phyloP scores from a whole-genome alignment of 2,797 vertebrate genomes.

The Petrocephalus sullivani region DNA sequence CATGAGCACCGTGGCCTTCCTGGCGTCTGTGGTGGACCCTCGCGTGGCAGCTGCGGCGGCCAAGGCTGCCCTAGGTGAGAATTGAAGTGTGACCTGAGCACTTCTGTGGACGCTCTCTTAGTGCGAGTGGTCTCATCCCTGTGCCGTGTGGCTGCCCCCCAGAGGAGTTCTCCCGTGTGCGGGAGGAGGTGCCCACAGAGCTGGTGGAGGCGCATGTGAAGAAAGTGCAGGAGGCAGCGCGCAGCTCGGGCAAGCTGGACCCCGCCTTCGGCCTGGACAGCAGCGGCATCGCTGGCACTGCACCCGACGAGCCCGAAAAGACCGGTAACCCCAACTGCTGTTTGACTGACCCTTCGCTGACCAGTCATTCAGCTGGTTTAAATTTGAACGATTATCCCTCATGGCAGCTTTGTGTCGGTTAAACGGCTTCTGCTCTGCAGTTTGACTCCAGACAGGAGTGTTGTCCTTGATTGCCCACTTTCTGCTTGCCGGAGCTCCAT shows the following conservation, averaged over 20 bases:
- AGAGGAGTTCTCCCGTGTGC: slow-evolving; percentile 97
- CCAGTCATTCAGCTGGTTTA: neutral
- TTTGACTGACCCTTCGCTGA: neutral
- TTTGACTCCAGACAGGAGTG: neutral
- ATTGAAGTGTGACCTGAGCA: neutral
- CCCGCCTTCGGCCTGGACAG: slow-evolving; percentile 85
- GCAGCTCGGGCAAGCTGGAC: slow-evolving; percentile 87
- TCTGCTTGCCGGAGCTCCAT: neutral
- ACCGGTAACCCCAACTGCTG: slow-evolving; percentile 55
- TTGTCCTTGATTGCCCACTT: neutral
- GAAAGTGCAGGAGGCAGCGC: slow-evolving; percentile 90
- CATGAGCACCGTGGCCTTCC: slow-evolving; percentile 95
- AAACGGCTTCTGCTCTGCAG: neutral
- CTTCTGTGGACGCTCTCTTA: neutral
- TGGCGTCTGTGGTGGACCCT: slow-evolving; percentile 93
- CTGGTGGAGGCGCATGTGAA: slow-evolving; percentile 95
- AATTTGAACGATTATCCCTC: neutral
- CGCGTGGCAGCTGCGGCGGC: slow-evolving; percentile 90
- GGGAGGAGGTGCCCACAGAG: slow-evolving; percentile 91
- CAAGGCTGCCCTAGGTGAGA: slow-evolving; percentile 75
- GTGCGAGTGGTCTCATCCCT: neutral
- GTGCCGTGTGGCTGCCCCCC: slow-evolving; percentile 23
- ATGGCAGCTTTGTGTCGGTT: neutral
- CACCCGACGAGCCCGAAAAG: slow-evolving; percentile 86
- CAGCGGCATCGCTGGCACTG: slow-evolving; percentile 92